Conservation (phyloP, 2,797 vertebrate species). For the Decapterus maruadsi region DNA sequence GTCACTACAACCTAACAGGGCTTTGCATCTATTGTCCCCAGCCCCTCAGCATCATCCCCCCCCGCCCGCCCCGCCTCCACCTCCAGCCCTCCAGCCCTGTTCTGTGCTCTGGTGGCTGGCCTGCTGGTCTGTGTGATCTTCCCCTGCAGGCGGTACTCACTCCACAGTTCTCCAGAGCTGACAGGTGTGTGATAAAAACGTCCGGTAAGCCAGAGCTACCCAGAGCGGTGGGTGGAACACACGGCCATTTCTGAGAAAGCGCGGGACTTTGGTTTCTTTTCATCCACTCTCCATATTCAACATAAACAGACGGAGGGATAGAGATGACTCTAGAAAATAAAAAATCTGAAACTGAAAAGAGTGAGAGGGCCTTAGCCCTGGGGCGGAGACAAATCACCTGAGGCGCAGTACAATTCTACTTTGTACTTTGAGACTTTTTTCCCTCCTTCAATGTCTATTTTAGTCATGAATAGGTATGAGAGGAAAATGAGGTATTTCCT, state of each 20-base stretch:
- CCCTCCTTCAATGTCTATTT: conserved; percentile 72
- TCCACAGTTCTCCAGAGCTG: conserved; percentile 50
- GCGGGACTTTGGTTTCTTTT: conserved; percentile 19
- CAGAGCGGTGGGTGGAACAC: conserved; percentile 41
- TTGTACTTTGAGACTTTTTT: conserved; percentile 76
- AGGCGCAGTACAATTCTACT: conserved; percentile 76
- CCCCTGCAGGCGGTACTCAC: conserved; percentile 60
- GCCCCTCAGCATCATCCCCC: neutral
- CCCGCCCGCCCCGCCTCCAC: neutral
- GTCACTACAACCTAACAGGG: conserved; percentile 53
- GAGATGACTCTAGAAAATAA: conserved; percentile 45
- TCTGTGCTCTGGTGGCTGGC: conserved; percentile 28
- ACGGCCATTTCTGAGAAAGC: conserved; percentile 42
- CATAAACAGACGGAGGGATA: conserved; percentile 51
- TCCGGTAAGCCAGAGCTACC: conserved; percentile 20
- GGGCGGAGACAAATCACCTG: conserved; percentile 76
- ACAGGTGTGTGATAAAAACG: conserved; percentile 70
- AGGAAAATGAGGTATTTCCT: conserved; percentile 81
- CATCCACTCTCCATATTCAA: conserved; percentile 41
- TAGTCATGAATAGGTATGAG: conserved; percentile 84
- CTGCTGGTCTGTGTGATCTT: conserved; percentile 62
- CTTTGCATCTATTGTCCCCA: conserved; percentile 33
- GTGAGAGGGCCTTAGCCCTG: conserved; percentile 66
- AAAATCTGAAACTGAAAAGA: conserved; percentile 56
- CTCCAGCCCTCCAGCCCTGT: conserved; percentile 7